Evolutionary conservation across 2,888 invertebrate species (phyloP).

Genomic region (Patella depressa): DNA sequence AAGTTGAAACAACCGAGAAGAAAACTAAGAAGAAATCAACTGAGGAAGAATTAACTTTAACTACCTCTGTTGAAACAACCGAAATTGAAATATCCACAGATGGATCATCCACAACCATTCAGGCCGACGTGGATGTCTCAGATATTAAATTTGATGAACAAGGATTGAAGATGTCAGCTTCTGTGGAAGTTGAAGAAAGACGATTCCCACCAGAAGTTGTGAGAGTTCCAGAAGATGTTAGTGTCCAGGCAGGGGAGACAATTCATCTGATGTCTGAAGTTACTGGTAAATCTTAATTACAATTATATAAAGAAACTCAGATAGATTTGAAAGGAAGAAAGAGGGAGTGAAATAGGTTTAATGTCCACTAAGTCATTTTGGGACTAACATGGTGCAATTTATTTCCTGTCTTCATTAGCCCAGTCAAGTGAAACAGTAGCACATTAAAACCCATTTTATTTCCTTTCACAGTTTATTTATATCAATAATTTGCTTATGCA

Average conservation of each 20-base stretch:
- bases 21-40: background rate
- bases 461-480: too few species aligned
- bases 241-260: slow-evolving; percentile 33
- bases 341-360: too few species aligned
- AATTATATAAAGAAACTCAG: too few species aligned
- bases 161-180: background rate
- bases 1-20: background rate
- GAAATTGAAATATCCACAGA: background rate
- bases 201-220: slow-evolving; percentile 25
- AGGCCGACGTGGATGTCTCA: background rate
- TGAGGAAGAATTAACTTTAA: slow-evolving; percentile 14
- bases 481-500: too few species aligned
- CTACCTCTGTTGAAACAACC: slow-evolving; percentile 17
- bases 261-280: slow-evolving; percentile 35
- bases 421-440: too few species aligned
- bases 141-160: slow-evolving; percentile 15
- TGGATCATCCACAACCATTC: background rate
- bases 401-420: too few species aligned
- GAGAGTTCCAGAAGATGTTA: slow-evolving; percentile 31
- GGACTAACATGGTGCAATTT: too few species aligned
- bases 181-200: slow-evolving; percentile 5
- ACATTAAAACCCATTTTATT: too few species aligned
- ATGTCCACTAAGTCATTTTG: too few species aligned
- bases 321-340: too few species aligned
- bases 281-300: slow-evolving; percentile 29